Base-by-base conservation (phyloP, 2,797 vertebrate species). In the Muscicapa striata region DNA sequence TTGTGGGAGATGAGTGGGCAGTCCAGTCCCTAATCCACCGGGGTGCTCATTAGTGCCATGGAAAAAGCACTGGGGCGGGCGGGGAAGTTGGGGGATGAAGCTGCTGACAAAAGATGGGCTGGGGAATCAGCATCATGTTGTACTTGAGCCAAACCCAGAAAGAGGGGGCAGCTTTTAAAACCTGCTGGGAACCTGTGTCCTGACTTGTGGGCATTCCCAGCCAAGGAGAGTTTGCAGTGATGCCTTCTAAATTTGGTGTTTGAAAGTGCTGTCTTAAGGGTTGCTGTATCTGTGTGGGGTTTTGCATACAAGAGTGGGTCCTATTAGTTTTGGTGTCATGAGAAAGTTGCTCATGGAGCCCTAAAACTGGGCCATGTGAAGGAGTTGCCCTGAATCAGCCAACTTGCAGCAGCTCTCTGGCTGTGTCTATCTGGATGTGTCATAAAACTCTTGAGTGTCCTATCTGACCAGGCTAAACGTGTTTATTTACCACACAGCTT, bases 401-500 rank as follows among this genome's bases (percentile, higher is more conserved):
- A 45, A 79, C 91, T 38, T 91, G 55, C 74, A 81, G 77, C 66
- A 78, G 11, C 73, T 91, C 72, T 38, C 43, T 51, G 68, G 49
- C 87, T 68, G 43, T 6, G 4, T 75, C 81, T 93, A 5, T 84
- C 75, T 77, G 54, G 57, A 70, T 77, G 66, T 78, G 69, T 94
- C 83, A 57, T 91, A 78, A 93, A 95, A 76, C 77, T 91, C 93
- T 78, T 29, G 76, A 88, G 70, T 3, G 7, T 27, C 67, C 70
- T 81, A 38, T 86, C 94, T 84, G 83, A 91, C 80, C 83, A 84
- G 55, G 88, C 59, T 95, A 93, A 96, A 91, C 4, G 3, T 88
- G 88, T 95, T 95, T 95, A 69, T 93, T 95, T 96, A 94, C 95
- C 80, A 66, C 66, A 45, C 55, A 87, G 93, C 93, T 96, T 91